Conservation (phyloP, 2,113 vertebrate species). For the Hiodon alosoides region DNA sequence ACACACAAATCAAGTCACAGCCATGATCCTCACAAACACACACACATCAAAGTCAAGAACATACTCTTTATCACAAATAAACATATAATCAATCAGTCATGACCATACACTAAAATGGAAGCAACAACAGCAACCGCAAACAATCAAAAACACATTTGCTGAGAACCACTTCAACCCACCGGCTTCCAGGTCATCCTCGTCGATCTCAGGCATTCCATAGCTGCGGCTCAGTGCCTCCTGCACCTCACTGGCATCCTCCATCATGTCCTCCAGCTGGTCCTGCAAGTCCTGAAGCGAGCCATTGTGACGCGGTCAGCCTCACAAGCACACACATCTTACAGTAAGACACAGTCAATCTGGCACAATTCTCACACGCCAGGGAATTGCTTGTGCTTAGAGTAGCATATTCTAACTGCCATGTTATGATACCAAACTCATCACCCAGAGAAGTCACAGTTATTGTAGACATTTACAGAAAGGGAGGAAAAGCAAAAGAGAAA, state of each 20-base stretch:
- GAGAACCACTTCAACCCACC: slow-evolving; percentile 30
- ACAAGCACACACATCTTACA: no score
- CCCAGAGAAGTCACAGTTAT: background rate
- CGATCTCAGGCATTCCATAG: slow-evolving; percentile 92
- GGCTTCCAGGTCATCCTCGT: slow-evolving; percentile 95
- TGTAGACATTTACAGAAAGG: background rate
- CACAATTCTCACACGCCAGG: no score
- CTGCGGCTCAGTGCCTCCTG: slow-evolving; percentile 91
- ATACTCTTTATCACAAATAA: background rate
- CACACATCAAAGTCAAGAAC: background rate
- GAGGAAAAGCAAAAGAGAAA: background rate
- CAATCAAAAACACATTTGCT: background rate
- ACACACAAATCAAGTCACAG: background rate
- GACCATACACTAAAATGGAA: background rate
- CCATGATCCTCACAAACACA: background rate
- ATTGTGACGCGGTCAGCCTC: no score
- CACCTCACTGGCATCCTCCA: slow-evolving; percentile 92
- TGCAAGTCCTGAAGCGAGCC: slow-evolving; percentile 76
- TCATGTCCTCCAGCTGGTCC: slow-evolving; percentile 97
- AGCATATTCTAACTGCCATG: no score
- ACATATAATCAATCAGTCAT: background rate
- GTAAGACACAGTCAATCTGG: no score
- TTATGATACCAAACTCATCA: no score
- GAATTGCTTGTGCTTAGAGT: no score
- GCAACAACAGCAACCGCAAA: background rate